Conservation (phyloP, 2,113 vertebrate species). For the Solenodon paradoxus region DNA sequence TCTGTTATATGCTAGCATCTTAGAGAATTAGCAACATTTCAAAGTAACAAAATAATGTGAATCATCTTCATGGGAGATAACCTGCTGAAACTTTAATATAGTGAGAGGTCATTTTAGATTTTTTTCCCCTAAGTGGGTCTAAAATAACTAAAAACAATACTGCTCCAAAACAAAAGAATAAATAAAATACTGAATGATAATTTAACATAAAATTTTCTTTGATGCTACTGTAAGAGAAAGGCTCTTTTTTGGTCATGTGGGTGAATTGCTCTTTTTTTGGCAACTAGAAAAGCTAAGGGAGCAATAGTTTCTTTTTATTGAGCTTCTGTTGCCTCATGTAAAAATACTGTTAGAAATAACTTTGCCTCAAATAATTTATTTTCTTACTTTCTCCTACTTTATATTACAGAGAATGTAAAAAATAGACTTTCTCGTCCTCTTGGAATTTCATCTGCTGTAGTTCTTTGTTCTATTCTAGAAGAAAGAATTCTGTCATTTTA, state of each 20-base stretch:
- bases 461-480: constrained; percentile 22
- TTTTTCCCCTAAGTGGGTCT: background rate
- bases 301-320: constrained; percentile 40
- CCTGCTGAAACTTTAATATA: background rate
- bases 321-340: constrained; percentile 3
- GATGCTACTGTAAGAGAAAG: background rate
- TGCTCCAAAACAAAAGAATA: constrained; percentile 35
- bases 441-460: constrained; percentile 28
- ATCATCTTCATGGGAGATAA: background rate
- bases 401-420: constrained; percentile 26
- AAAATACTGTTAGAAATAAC: constrained; percentile 47
- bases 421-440: background rate
- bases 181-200: constrained; percentile 5
- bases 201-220: constrained; percentile 33
- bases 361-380: constrained; percentile 21
- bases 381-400: constrained; percentile 13
- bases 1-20: background rate
- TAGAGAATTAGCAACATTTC: background rate
- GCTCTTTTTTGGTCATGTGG: background rate
- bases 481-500: constrained; percentile 38
- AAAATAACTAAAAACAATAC: constrained; percentile 28
- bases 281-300: constrained; percentile 31
- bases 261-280: background rate
- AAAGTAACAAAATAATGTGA: constrained; percentile 23
- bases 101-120: background rate